A percentile compares a stretch with the other conserved stretches of the same genome.
Evolutionary conservation across 2,888 invertebrate species (phyloP).

Genomic region (Aleiodes testaceus): DNA sequence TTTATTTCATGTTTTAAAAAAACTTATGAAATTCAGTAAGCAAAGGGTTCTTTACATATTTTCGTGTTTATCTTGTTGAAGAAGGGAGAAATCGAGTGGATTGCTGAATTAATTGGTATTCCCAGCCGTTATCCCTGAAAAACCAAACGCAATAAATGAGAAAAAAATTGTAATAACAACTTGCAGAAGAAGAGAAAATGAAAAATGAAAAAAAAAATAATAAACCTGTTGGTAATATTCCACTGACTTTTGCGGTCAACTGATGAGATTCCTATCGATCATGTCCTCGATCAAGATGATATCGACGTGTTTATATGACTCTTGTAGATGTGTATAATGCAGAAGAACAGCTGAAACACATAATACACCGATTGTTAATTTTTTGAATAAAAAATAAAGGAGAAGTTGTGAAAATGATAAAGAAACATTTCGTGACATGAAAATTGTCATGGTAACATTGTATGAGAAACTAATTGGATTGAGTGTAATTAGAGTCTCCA

Average conservation of each 20-base stretch:
- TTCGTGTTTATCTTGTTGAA: not conserved
- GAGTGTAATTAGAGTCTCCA: too few species aligned
- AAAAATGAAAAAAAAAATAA: too few species aligned
- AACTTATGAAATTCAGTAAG: not conserved
- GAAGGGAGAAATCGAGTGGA: not conserved
- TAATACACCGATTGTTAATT: not conserved
- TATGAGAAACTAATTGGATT: too few species aligned
- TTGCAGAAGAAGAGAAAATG: not conserved
- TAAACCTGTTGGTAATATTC: not conserved
- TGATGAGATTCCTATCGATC: slow-evolving; percentile 16
- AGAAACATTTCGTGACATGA: not conserved
- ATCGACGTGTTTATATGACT: slow-evolving; percentile 25
- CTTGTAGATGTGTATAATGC: slow-evolving; percentile 16
- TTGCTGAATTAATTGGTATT: not conserved
- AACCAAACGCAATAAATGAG: not conserved
- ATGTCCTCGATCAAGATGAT: slow-evolving; percentile 7
- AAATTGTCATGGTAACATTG: too few species aligned
- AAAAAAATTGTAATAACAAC: slow-evolving; percentile 16
- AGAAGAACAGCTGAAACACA: slow-evolving; percentile 9
- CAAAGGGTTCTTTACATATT: not conserved
- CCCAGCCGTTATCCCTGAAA: not conserved
- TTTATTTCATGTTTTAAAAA: not conserved
- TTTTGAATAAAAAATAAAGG: not conserved
- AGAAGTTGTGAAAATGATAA: not conserved
- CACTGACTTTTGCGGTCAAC: not conserved